phyloP scores from a whole-genome alignment of 1,140 invertebrate genomes.

The Diuraphis noxia region DNA sequence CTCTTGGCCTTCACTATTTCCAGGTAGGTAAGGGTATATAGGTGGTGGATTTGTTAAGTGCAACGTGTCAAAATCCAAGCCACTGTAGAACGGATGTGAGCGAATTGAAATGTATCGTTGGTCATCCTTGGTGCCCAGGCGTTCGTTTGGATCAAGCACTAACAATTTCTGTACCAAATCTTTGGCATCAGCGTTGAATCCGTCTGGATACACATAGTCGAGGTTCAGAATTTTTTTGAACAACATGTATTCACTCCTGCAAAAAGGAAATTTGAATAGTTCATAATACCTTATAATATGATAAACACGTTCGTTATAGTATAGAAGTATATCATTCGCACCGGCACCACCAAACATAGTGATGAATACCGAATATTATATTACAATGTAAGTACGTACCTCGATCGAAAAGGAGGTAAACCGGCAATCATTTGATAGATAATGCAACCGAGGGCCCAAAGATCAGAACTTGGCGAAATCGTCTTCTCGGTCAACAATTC shows the following conservation, averaged over 20 bases:
- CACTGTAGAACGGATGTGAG: constrained; percentile 82
- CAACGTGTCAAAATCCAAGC: constrained; percentile 82
- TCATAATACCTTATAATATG: too few species aligned
- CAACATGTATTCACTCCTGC: constrained; percentile 90
- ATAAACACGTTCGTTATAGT: too few species aligned
- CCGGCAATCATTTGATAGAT: constrained; percentile 97
- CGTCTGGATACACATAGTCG: constrained; percentile 90
- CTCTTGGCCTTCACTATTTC: constrained; percentile 72
- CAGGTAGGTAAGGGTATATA: constrained; percentile 82
- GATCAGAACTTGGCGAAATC: constrained; percentile 80
- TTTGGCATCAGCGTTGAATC: constrained; percentile 79
- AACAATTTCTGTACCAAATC: constrained; percentile 88
- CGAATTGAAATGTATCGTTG: constrained; percentile 80
- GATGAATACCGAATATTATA: neutral
- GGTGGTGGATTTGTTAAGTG: constrained; percentile 78
- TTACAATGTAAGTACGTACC: constrained; percentile 61
- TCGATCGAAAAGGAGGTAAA: constrained; percentile 85
- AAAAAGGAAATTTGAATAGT: constrained; percentile 54
- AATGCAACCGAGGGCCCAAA: constrained; percentile 98
- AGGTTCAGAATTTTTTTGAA: constrained; percentile 94
- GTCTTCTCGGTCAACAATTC: constrained; percentile 86
- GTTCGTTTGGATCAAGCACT: constrained; percentile 75
- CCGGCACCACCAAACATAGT: neutral
- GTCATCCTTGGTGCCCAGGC: constrained; percentile 81
- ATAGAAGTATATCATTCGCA: too few species aligned